Base-by-base conservation (phyloP, 37 sponge, comb jelly and placozoan genomes). In the Petrosia ficiformis region DNA sequence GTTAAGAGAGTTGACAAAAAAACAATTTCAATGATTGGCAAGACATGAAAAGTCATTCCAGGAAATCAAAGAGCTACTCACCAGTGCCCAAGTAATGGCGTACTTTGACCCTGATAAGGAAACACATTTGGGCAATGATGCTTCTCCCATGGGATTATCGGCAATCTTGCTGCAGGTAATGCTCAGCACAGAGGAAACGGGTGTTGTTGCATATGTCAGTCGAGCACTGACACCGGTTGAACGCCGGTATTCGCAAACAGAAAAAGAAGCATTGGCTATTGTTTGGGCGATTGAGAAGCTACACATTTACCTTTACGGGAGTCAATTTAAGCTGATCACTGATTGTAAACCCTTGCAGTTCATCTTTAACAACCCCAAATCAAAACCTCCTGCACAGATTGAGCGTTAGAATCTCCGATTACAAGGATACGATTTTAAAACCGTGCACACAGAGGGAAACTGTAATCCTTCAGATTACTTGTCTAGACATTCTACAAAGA, bases 301-400 rank as follows among this genome's bases (percentile, higher is more conserved):
- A 33, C 59, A 57, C 58, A 33, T 8, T 25, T 56, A 44, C 28
- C 57, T 57, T 11, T 25, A 19, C 21, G 59, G 57, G 30, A 57
- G 8, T 3, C 59, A 19, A 26, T 74, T 74, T 37, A 68, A 32
- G 36, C 69, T 68, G 3, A 6, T 32, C 37, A 74, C 75, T 2
- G 75, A 74, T 44, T 72, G 73, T 14, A 72, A 72, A 39, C 73
- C 73, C 21, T 28, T 72, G 19, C 48, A 72, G 56, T 28, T 72
- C 5, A 72, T 72, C n/a, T 8, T 72, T 28, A 8, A 4, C 44
- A 83, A 83, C 28, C 39, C 71, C 0, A 76, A 71, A 44, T 84
- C 84, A 36, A 84, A 42, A 70, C 72, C 84, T 59, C 84, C 84
- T 24, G 84, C 84, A 42, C 22, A 64, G 0, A 84, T 84, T n/a